phyloP scores from a whole-genome alignment of 2,113 vertebrate species.

The Hippoglossus stenolepis region DNA sequence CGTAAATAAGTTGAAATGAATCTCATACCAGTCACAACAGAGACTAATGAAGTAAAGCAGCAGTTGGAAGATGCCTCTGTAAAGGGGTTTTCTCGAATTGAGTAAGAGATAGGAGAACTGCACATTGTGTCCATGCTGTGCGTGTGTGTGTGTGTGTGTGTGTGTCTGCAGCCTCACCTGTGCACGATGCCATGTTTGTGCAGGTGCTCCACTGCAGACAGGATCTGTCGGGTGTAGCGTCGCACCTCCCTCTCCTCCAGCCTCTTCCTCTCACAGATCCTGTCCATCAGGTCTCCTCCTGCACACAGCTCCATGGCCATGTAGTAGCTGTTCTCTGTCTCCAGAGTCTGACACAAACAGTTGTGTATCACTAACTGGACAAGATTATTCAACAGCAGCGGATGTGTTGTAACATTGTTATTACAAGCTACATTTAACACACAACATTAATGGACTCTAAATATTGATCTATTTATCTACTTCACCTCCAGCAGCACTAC shows the following conservation, averaged over 20 bases:
- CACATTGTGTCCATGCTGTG: not conserved
- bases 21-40: too few relatives aligned
- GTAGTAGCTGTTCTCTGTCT: conserved; percentile 90
- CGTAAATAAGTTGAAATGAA: too few relatives aligned
- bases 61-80: too few relatives aligned
- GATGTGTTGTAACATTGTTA: too few relatives aligned
- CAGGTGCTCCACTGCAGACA: conserved; percentile 85
- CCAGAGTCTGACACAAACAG: conserved; percentile 81
- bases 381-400: too few relatives aligned
- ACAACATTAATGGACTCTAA: too few relatives aligned
- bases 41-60: too few relatives aligned
- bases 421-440: too few relatives aligned
- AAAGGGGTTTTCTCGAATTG: too few relatives aligned
- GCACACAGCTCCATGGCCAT: conserved; percentile 88
- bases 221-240: conserved; percentile 86
- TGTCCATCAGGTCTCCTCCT: conserved; percentile 87
- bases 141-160: conserved; percentile 20
- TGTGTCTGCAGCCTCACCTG: conserved; percentile 73
- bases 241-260: conserved; percentile 85
- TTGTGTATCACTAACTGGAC: not conserved
- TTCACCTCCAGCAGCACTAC: conserved; percentile 82
- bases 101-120: too few relatives aligned
- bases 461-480: too few relatives aligned
- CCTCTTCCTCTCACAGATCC: conserved; percentile 86
- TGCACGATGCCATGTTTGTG: conserved; percentile 85